phyloP scores from a whole-genome alignment of 2,888 invertebrate genomes.

The Microctonus hyperodae region DNA sequence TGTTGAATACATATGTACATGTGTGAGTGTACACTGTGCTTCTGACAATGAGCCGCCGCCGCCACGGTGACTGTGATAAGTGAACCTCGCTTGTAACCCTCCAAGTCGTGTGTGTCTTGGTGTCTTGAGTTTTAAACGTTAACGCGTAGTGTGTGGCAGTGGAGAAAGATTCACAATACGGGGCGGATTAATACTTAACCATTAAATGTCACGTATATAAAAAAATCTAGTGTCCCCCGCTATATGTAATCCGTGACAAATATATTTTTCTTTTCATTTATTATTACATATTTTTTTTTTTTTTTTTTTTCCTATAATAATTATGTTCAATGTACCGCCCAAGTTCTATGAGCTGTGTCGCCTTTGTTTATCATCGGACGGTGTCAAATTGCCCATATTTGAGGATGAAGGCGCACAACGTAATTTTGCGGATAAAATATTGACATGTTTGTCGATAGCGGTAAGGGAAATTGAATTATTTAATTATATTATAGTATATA shows the following conservation, averaged over 20 bases:
- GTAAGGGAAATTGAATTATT: constrained; percentile 43
- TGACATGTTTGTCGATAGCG: constrained; percentile 58
- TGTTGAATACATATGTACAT: constrained; percentile 32
- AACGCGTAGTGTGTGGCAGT: constrained; percentile 43
- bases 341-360: constrained; percentile 94
- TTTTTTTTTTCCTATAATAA: constrained; percentile 63
- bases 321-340: constrained; percentile 91
- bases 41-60: constrained; percentile 60
- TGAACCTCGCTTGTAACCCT: constrained; percentile 44
- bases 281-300: constrained; percentile 33
- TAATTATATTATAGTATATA: background rate
- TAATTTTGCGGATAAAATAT: constrained; percentile 72
- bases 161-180: constrained; percentile 35
- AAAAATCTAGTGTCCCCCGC: constrained; percentile 48
- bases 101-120: constrained; percentile 41
- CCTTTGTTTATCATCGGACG: constrained; percentile 85
- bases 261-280: constrained; percentile 30
- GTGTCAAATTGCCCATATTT: constrained; percentile 79
- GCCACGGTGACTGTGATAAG: constrained; percentile 59
- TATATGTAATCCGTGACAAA: constrained; percentile 42
- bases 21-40: constrained; percentile 41
- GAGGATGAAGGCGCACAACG: constrained; percentile 77
- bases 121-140: constrained; percentile 31
- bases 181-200: constrained; percentile 36
- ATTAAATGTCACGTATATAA: constrained; percentile 55